Percentiles rank a stretch among this genome's conserved stretches.
Evolutionary conservation across 2,797 vertebrate species (phyloP).

Genomic region (Chelonia mydas): DNA sequence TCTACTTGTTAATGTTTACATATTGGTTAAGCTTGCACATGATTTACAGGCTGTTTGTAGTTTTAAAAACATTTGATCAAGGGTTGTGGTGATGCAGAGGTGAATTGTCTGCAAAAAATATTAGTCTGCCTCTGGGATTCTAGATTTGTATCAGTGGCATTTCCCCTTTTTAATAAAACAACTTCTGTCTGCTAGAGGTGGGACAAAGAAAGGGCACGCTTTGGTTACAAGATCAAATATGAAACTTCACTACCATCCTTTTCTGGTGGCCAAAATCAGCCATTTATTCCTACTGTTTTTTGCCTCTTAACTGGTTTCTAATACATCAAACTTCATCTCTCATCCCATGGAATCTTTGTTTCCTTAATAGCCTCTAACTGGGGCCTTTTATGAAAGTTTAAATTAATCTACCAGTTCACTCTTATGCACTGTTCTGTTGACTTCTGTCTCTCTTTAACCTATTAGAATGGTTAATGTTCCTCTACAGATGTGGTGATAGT

Average conservation of each 20-base stretch:
- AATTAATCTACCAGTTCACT: not conserved
- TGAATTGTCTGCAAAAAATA: not conserved
- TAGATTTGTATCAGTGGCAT: not conserved
- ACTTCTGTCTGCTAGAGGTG: not conserved
- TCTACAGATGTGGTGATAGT: not conserved
- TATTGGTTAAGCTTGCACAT: fast-evolving
- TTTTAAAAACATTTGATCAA: not conserved
- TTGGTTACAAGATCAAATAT: not conserved
- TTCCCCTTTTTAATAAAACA: not conserved
- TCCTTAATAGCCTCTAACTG: not conserved
- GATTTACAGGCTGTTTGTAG: not conserved
- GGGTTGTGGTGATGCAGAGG: not conserved
- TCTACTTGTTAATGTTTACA: not conserved
- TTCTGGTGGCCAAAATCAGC: not conserved
- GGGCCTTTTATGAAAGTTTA: not conserved
- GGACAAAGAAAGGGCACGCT: not conserved
- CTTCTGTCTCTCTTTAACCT: not conserved
- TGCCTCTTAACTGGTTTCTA: not conserved
- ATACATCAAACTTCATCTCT: not conserved
- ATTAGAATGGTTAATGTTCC: not conserved
- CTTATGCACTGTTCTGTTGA: not conserved
- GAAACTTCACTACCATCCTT: not conserved
- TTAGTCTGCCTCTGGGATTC: fast-evolving
- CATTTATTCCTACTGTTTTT: not conserved
- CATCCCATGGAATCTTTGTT: not conserved